Base-by-base conservation (phyloP, 2,797 vertebrate genomes). In the Hephaestus fuliginosus region DNA sequence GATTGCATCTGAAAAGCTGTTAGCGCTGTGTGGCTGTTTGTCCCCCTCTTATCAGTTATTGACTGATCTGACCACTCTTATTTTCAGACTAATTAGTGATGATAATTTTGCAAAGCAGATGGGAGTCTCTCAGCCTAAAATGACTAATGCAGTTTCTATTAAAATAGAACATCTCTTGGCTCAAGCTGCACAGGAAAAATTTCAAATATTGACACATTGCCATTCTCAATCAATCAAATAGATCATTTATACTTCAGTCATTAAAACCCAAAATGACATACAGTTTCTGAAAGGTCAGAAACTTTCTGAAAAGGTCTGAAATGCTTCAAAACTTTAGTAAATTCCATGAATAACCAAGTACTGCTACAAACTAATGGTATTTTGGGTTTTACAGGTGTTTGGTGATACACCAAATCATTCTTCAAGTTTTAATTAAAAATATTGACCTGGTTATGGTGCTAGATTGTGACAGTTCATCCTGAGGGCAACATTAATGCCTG, bases 51-150 rank as follows among this genome's bases (percentile, higher is more conserved):
- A 74, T 85, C 76, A 76, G 71, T 79, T 78, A 83, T 81, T 85
- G 77, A 86, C 78, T 82, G 76, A 86, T 83, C 61, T 78, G 78
- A 83, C 84, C 76, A 72, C 64, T 79, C 62, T 69, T 77, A 68
- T 74, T 86, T 87, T 83, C 66, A 70, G 68, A 36, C 55, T 73
- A 86, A 93, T 90, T 85, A 83, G 64, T 55, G 64, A 52, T 73
- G 48, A 86, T 76, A 30, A 78, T 86, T 82, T 86, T 56, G 52
- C 30, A 51, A 81, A 88, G 70, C 82, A 87, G 71, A 89, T 88
- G 80, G 67, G 51, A 80, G 76, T 63, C 71, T 70, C 66, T 82
- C 25, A 51, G 43, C 30, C 51, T 56, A 64, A 76, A 56, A 72
- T 75, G 43, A 66, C 48, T 76, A 74, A 86, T 77, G 51, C 43